Evolutionary conservation across 2,888 invertebrate genomes (phyloP).

Genomic region (Acronicta leporina): DNA sequence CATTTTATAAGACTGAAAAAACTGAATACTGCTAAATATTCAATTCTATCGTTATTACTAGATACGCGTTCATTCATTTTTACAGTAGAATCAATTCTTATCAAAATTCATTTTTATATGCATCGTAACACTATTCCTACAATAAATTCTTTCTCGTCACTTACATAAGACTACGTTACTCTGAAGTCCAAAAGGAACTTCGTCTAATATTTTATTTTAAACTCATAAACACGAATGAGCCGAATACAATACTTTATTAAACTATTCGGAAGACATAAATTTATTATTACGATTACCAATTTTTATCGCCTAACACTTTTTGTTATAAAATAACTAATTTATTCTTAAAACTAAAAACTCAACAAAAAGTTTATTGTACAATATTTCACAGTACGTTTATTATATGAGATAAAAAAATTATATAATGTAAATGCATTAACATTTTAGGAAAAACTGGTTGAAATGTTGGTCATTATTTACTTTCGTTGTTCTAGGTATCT

Average conservation of each 20-base stretch:
- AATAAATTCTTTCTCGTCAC: slow-evolving; percentile 82
- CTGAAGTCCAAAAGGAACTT: slow-evolving; percentile 82
- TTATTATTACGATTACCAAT: slow-evolving; percentile 75
- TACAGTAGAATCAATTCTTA: slow-evolving; percentile 65
- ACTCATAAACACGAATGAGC: slow-evolving; percentile 77
- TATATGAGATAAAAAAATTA: neutral
- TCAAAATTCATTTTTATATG: slow-evolving; percentile 69
- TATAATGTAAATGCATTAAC: neutral
- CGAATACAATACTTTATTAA: slow-evolving; percentile 78
- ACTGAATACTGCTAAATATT: slow-evolving; percentile 34
- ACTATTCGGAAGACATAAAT: slow-evolving; percentile 88
- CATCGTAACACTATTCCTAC: slow-evolving; percentile 72
- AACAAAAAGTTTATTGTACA: neutral
- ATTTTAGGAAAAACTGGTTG: slow-evolving; percentile 10
- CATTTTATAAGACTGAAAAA: slow-evolving; percentile 14
- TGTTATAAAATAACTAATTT: slow-evolving; percentile 41
- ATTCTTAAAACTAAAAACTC: slow-evolving; percentile 23
- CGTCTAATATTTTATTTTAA: slow-evolving; percentile 58
- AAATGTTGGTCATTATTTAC: slow-evolving; percentile 42
- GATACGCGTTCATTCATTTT: slow-evolving; percentile 52
- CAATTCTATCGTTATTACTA: slow-evolving; percentile 38
- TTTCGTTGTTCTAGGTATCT: slow-evolving; percentile 50
- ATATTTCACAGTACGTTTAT: neutral
- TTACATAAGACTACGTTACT: slow-evolving; percentile 71
- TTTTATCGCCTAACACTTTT: slow-evolving; percentile 68